Conservation (phyloP, 2,797 vertebrate species). For the Taeniopygia guttata region DNA sequence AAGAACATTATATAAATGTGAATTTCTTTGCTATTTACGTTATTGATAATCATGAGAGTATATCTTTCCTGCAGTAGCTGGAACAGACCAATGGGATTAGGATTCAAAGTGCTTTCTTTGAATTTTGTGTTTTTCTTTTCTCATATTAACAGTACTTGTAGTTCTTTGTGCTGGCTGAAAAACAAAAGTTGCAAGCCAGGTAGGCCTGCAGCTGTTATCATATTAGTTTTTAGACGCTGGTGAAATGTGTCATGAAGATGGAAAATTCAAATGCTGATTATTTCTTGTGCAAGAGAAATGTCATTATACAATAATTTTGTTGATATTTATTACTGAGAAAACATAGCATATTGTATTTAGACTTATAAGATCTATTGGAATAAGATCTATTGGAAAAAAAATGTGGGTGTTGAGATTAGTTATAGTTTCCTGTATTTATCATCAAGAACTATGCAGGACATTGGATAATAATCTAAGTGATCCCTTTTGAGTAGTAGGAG, state of each 20-base stretch:
- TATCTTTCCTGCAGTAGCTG: background rate
- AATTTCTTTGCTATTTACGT: background rate
- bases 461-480: background rate
- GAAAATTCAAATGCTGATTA: background rate
- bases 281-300: background rate
- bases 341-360: background rate
- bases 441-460: background rate
- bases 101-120: background rate
- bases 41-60: rapidly evolving
- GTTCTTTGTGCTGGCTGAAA: background rate
- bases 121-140: background rate
- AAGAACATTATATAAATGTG: background rate
- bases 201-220: background rate
- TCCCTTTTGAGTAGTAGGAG: background rate
- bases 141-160: background rate
- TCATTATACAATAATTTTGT: background rate
- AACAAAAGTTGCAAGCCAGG: background rate
- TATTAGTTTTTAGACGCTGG: background rate
- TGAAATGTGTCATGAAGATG: background rate
- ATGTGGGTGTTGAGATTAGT: background rate
- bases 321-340: background rate
- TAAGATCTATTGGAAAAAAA: too few relatives aligned
- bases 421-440: background rate
- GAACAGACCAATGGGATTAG: background rate
- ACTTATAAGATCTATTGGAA: background rate